Conservation (phyloP, 2,888 invertebrate species). For the Drosophila antonietae region DNA sequence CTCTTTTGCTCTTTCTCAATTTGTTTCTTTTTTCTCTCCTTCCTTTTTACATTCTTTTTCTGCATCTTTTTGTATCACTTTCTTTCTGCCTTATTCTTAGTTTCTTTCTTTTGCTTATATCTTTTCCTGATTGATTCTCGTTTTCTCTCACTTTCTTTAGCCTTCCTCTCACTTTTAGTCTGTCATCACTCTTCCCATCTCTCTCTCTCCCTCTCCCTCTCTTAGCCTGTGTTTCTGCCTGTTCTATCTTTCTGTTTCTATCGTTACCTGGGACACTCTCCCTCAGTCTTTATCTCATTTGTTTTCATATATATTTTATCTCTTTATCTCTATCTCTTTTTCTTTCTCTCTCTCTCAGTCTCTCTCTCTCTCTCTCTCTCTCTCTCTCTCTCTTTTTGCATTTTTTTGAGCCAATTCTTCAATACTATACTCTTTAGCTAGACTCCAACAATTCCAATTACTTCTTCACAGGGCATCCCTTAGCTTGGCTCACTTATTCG, state of each 20-base stretch:
- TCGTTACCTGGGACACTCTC: neutral
- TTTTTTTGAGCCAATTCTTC: neutral
- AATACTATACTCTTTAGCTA: too few species aligned
- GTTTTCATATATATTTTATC: too few species aligned
- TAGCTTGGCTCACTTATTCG: neutral
- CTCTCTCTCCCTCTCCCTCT: neutral
- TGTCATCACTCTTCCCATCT: neutral
- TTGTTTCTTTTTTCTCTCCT: neutral
- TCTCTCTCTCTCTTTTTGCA: neutral
- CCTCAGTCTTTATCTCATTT: neutral
- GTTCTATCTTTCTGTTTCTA: too few species aligned
- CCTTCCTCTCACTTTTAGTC: neutral
- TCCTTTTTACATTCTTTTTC: too few species aligned
- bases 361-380: neutral
- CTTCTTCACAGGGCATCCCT: constrained; percentile 6
- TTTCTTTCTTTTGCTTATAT: neutral
- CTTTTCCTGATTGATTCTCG: neutral
- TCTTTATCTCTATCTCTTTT: neutral
- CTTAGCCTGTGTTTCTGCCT: too few species aligned
- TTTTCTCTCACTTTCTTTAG: neutral
- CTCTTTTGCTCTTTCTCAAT: neutral
- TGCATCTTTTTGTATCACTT: neutral
- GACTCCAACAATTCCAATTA: neutral
- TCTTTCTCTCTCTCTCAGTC: too few species aligned
- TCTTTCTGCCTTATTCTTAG: neutral